A percentile compares a stretch with the other conserved stretches of the same genome.
phyloP scores from a whole-genome alignment of 2,113 vertebrate species.

The Bombycilla garrulus region DNA sequence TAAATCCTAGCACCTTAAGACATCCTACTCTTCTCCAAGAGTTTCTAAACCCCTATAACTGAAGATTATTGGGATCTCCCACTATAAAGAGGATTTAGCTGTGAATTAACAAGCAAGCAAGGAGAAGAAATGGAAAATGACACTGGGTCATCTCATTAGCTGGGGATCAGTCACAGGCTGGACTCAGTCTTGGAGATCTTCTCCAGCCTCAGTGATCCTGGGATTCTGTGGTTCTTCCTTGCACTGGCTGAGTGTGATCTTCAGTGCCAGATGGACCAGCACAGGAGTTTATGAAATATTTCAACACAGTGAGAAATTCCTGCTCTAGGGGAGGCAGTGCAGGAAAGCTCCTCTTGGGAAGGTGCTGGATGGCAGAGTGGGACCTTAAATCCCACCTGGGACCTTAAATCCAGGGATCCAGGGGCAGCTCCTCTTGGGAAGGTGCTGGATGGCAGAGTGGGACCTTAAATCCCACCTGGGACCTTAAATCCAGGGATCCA shows the following conservation, averaged over 20 bases:
- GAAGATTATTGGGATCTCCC: neutral
- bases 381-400: neutral
- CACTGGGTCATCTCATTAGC: fast-evolving
- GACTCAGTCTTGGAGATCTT: neutral
- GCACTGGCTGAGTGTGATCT: neutral
- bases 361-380: neutral
- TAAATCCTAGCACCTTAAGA: neutral
- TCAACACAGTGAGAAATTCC: neutral
- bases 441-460: neutral
- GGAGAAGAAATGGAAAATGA: neutral
- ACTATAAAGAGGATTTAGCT: neutral
- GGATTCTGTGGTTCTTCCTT: neutral
- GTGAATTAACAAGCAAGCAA: neutral
- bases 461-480: neutral
- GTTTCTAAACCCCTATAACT: neutral
- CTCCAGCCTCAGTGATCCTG: neutral
- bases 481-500: too few species aligned
- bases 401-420: neutral
- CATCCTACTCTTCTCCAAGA: neutral
- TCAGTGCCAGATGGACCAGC: neutral
- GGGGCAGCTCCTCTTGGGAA: neutral
- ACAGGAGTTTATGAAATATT: fast-evolving
- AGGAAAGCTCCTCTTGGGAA: neutral
- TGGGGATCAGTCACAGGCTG: neutral
- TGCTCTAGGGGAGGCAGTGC: fast-evolving